Base-by-base conservation (phyloP, 2,797 vertebrate genomes). In the Alcedo quadribrachys region DNA sequence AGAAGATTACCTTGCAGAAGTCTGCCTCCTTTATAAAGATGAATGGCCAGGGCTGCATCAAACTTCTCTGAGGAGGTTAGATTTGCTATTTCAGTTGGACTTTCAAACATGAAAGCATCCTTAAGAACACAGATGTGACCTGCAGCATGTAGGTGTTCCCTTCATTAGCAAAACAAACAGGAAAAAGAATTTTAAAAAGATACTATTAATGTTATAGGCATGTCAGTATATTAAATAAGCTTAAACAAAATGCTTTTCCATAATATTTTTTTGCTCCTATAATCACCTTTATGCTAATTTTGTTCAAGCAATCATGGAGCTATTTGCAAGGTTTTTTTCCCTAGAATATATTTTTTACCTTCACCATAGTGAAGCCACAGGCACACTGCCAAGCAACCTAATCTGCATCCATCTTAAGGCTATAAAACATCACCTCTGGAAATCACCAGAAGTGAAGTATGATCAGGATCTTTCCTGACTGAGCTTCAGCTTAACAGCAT, bases 1-100 rank as follows among this genome's bases (percentile, higher is more conserved):
- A 30, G n/a, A 12, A 16, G 8, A 30, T 98, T 98, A 99, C 99
- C 99, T 96, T 98, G 96, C 60, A 99, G 97, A 50, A 99, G 98
- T 58, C 98, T 96, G 92, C 99, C 99, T 77, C 96, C 98, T 97
- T 98, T 98, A 66, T 98, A 99, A 30, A 99, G 98, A 84, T 99
- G 99, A 85, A 99, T 99, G 22, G 98, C 99, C 93, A 99, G 86
- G 1, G 98, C 99, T 11, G 97, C 99, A 42, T 99, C 97, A 71
- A 98, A 97, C 54, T 97, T 96, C 84, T 97, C 96, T 6, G 91
- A 86, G 27, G 51, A 95, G 28, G 98, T 91, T 25, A 99, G 96
- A 18, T 89, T 25, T 17, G 97, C 95, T 45, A 99, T 94, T 45
- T 98, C 98, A 27, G 96, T 81, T 1, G 98, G 80, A 33, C 98